These are phyloP conservation scores for Stegophylla sp. DNA, from an alignment of 2,888 invertebrate species.

Conservation along the genomic window DNA sequence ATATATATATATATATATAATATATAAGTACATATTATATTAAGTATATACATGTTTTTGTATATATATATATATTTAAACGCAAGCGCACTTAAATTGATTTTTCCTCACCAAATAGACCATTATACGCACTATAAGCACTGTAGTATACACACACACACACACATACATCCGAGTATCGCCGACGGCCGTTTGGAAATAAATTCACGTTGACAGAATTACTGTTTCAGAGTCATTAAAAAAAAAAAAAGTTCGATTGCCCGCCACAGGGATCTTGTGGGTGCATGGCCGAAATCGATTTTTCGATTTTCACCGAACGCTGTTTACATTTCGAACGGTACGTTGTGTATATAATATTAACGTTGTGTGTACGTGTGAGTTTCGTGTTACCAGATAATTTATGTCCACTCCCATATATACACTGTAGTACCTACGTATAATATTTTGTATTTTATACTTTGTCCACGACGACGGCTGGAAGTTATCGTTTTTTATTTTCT, in stretches of 20 bases:
- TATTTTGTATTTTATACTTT: too few species aligned
- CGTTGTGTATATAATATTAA: neutral
- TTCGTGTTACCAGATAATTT: slow-evolving; percentile 49
- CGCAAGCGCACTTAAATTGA: neutral
- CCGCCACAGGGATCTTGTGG: neutral
- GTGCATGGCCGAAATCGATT: slow-evolving; percentile 34
- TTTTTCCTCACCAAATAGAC: neutral
- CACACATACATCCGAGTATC: neutral
- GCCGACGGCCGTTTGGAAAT: neutral
- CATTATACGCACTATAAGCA: neutral
- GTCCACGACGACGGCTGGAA: too few species aligned
- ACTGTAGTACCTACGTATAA: neutral
- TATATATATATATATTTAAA: too few species aligned
- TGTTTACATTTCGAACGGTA: slow-evolving; percentile 25
- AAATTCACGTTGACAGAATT: slow-evolving; percentile 37
- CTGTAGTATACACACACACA: too few species aligned
- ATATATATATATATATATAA: too few species aligned
- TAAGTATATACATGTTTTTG: too few species aligned
- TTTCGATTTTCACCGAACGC: slow-evolving; percentile 20
- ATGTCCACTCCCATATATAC: slow-evolving; percentile 10
- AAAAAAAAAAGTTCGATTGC: slow-evolving; percentile 37
- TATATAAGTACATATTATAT: too few species aligned
- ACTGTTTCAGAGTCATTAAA: slow-evolving; percentile 42
- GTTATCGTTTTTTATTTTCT: too few species aligned
- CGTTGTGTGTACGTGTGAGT: slow-evolving; percentile 16